Evolutionary conservation across 2,797 vertebrate species (phyloP).

Genomic region (Anguilla obscura): DNA sequence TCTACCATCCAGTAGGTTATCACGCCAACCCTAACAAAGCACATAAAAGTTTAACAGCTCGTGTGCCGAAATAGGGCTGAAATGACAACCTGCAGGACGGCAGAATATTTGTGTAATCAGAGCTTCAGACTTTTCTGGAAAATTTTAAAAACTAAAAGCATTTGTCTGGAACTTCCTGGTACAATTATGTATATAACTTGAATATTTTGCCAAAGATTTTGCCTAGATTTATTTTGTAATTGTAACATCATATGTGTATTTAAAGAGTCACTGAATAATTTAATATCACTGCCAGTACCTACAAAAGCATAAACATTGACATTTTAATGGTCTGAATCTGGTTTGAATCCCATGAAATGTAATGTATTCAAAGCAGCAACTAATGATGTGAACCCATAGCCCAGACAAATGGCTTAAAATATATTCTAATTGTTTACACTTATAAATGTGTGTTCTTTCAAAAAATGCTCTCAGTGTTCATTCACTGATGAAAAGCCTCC

Average conservation of each 20-base stretch:
- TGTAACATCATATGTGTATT: not conserved
- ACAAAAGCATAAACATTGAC: not conserved
- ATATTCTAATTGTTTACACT: not conserved
- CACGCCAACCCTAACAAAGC: no score
- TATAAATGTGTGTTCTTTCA: not conserved
- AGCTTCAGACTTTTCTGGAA: not conserved
- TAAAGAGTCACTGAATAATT: not conserved
- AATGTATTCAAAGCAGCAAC: not conserved
- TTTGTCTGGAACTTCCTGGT: not conserved
- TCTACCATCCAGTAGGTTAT: not conserved
- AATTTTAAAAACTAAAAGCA: not conserved
- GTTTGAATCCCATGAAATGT: not conserved
- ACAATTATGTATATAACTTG: not conserved
- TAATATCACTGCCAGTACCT: not conserved
- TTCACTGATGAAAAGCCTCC: not conserved
- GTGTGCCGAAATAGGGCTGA: no score
- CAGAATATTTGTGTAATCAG: not conserved
- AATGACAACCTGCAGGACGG: no score
- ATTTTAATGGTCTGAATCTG: not conserved
- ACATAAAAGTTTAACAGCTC: no score
- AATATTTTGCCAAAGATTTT: not conserved
- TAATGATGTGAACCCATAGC: not conserved
- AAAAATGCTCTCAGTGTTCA: not conserved
- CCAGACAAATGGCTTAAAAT: not conserved
- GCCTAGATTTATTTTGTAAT: not conserved